phyloP scores from a whole-genome alignment of 2,888 invertebrate species.

The Atrina japonica region DNA sequence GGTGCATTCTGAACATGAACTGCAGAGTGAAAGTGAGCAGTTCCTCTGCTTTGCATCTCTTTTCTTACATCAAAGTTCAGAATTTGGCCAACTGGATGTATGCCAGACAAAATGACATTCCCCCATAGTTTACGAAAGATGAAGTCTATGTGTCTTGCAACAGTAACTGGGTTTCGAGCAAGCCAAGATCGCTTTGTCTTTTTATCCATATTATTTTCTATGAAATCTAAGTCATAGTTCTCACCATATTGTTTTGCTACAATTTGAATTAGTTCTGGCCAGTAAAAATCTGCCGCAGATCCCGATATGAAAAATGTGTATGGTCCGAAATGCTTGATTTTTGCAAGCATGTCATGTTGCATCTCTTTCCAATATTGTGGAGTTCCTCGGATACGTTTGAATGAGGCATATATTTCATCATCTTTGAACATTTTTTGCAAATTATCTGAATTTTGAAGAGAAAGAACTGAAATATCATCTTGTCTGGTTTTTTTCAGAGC shows the following conservation, averaged over 20 bases:
- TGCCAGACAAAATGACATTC: conserved; percentile 43
- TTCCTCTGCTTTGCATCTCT: conserved; percentile 50
- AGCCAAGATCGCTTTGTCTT: conserved; percentile 44
- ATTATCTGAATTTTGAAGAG: too few species aligned
- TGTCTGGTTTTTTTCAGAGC: conserved; percentile 17
- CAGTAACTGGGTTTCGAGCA: conserved; percentile 46
- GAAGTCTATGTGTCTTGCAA: conserved; percentile 48
- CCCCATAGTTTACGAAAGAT: conserved; percentile 46
- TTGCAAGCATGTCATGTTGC: conserved; percentile 49
- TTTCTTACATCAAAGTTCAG: conserved; percentile 46
- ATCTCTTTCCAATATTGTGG: conserved; percentile 47
- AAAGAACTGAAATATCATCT: background rate
- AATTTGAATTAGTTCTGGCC: conserved; percentile 47
- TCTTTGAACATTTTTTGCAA: background rate
- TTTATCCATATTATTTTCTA: conserved; percentile 27
- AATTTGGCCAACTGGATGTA: conserved; percentile 47
- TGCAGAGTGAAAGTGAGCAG: conserved; percentile 48
- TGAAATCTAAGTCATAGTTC: conserved; percentile 25
- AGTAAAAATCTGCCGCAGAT: conserved; percentile 51
- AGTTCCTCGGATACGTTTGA: conserved; percentile 45
- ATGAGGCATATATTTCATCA: conserved; percentile 21
- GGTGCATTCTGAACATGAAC: conserved; percentile 36
- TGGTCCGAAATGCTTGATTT: conserved; percentile 48
- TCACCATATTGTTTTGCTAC: conserved; percentile 46
- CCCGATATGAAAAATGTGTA: conserved; percentile 51